Conservation (phyloP, 1,140 invertebrate species). For the Brachystomella parvula region DNA sequence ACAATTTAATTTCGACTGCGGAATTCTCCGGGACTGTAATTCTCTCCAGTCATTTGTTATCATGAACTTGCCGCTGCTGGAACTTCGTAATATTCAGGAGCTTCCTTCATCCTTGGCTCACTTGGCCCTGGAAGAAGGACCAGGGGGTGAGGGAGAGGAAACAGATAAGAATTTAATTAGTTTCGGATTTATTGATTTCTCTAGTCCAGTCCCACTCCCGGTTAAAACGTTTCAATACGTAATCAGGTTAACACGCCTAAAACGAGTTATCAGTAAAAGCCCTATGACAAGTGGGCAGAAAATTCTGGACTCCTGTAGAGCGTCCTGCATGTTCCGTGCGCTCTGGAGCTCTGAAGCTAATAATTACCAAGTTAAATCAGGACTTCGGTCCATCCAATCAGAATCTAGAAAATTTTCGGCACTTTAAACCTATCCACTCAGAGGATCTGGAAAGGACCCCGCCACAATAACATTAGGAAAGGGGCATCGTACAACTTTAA, state of each 20-base stretch:
- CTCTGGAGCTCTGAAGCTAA: not conserved
- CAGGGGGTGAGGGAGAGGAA: not conserved
- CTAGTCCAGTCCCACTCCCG: not conserved
- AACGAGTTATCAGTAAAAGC: not conserved
- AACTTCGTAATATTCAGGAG: not conserved
- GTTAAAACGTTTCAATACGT: not conserved
- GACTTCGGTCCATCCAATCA: not conserved
- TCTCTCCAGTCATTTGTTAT: not conserved
- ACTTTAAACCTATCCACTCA: too few species aligned
- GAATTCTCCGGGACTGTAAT: not conserved
- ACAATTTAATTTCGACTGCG: conserved; percentile 4
- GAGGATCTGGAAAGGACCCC: too few species aligned
- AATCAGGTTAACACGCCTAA: not conserved
- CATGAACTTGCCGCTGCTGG: not conserved
- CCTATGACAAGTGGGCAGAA: not conserved
- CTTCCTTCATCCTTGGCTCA: not conserved
- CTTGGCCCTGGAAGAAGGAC: conserved; percentile 9
- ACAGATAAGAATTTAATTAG: not conserved
- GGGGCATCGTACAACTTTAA: too few species aligned
- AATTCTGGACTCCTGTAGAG: not conserved
- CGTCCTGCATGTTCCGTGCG: not conserved
- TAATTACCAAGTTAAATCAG: not conserved
- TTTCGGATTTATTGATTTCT: conserved; percentile 1
- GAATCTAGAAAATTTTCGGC: too few species aligned
- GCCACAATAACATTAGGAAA: too few species aligned